Base-by-base conservation (phyloP, 2,113 vertebrate species). In the Burhinus oedicnemus region DNA sequence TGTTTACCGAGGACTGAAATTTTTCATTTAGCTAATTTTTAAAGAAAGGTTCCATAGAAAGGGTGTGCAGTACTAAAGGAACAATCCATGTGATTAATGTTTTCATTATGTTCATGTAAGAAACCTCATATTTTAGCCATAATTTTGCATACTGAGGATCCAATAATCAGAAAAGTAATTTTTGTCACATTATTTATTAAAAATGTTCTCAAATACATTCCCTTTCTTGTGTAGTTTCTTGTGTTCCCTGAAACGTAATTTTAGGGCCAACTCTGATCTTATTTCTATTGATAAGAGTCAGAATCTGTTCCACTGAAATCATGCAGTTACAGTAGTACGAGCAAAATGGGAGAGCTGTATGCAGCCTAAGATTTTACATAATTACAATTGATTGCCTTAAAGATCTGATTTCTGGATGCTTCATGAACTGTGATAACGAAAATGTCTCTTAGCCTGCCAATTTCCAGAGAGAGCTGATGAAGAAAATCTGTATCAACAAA, bases 131-230 rank as follows among this genome's bases (percentile, higher is more conserved):
- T 98, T 98, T 98, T 98, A 98, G 98, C 98, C 98, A 98, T 99
- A 98, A 98, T 98, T 99, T 99, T 99, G 98, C 99, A 98, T 98
- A 98, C 98, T 98, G 98, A 98, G 97, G 98, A 98, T 98, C 95
- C 98, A 98, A 98, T 98, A 98, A 98, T 98, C 98, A 98, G 97
- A 99, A 99, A 98, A 98, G 98, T 98, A 98, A 98, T 98, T 98
- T 98, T 99, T 98, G 98, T 98, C 98, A 98, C 98, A 98, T 98
- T 99, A 99, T 99, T 99, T 98, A 99, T 98, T 98, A 99, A 99
- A 99, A 99, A 98, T 98, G 98, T 98, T 98, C 98, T 98, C 97
- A 98, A 98, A 99, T 98, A 98, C 97, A 97, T 95, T 93, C 80
- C 94, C 95, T 97, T 97, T 97, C 87, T 96, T 87, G 96, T 5